These are phyloP conservation scores for Lycorma delicatula DNA, from an alignment of 1,140 invertebrate species.

Conservation along the genomic window DNA sequence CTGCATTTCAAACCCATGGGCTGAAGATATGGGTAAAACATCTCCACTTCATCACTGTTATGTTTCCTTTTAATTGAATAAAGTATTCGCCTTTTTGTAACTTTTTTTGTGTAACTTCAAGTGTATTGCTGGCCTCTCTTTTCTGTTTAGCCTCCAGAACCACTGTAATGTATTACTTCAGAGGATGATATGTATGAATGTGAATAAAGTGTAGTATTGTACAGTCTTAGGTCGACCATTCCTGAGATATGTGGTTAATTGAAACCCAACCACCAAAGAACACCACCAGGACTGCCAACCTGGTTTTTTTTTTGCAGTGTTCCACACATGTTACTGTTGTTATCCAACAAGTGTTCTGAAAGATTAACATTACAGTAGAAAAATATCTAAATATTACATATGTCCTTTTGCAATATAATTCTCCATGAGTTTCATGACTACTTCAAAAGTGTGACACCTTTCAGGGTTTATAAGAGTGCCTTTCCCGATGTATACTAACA, in stretches of 20 bases:
- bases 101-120: conserved; percentile 33
- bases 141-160: conserved; percentile 35
- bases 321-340: conserved; percentile 40
- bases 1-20: too few relatives aligned
- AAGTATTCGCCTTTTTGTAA: conserved; percentile 35
- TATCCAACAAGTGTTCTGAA: conserved; percentile 35
- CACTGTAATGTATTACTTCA: too few relatives aligned
- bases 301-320: too few relatives aligned
- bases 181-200: too few relatives aligned
- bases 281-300: too few relatives aligned
- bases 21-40: too few relatives aligned
- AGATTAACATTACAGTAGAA: conserved; percentile 38
- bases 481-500: conserved; percentile 16
- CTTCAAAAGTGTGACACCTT: conserved; percentile 9
- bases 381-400: conserved; percentile 25
- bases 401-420: conserved; percentile 15
- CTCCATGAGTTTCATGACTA: conserved; percentile 16
- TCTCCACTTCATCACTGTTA: conserved; percentile 39
- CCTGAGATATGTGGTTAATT: too few relatives aligned
- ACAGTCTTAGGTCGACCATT: too few relatives aligned
- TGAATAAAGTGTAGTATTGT: too few relatives aligned
- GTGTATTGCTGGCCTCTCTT: conserved; percentile 34
- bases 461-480: conserved; percentile 1
- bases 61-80: conserved; percentile 33
- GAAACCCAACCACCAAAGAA: too few relatives aligned